Conservation (phyloP, 2,797 vertebrate species). For the Aeoliscus strigatus region DNA sequence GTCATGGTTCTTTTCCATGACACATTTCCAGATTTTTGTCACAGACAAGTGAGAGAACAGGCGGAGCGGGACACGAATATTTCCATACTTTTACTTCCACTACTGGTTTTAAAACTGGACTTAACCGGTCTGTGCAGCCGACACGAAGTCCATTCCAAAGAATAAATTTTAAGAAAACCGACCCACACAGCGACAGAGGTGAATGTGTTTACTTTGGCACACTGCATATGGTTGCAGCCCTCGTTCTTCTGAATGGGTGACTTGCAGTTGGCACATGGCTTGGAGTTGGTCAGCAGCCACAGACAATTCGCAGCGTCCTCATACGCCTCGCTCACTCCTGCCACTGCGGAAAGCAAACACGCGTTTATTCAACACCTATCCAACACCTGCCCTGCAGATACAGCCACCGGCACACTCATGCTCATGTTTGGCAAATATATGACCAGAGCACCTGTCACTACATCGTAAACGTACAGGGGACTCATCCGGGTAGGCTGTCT, state of each 20-base stretch:
- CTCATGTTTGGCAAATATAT: slow-evolving; percentile 22
- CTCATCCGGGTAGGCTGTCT: slow-evolving; percentile 11
- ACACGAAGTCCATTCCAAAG: too few species aligned
- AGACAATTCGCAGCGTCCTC: slow-evolving; percentile 98
- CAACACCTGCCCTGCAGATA: slow-evolving; percentile 20
- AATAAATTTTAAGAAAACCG: too few species aligned
- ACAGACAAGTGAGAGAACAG: too few species aligned
- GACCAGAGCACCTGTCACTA: slow-evolving; percentile 28
- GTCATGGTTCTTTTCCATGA: too few species aligned
- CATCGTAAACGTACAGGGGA: slow-evolving; percentile 17
- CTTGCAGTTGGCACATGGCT: slow-evolving; percentile 98
- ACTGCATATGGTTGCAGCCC: slow-evolving; percentile 99
- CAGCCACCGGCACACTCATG: slow-evolving; percentile 5
- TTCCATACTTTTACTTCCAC: too few species aligned
- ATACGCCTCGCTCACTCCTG: slow-evolving; percentile 94
- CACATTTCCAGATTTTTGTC: too few species aligned
- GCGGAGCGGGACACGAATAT: too few species aligned
- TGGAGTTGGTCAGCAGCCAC: slow-evolving; percentile 96
- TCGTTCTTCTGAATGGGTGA: slow-evolving; percentile 99
- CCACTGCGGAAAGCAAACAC: slow-evolving; percentile 74
- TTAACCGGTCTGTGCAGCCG: too few species aligned
- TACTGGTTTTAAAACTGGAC: too few species aligned
- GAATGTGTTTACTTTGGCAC: slow-evolving; percentile 75
- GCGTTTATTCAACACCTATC: slow-evolving; percentile 6
- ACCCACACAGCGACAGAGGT: slow-evolving; percentile 5